Base-by-base conservation (phyloP, 2,113 vertebrate species). In the Perca fluviatilis region DNA sequence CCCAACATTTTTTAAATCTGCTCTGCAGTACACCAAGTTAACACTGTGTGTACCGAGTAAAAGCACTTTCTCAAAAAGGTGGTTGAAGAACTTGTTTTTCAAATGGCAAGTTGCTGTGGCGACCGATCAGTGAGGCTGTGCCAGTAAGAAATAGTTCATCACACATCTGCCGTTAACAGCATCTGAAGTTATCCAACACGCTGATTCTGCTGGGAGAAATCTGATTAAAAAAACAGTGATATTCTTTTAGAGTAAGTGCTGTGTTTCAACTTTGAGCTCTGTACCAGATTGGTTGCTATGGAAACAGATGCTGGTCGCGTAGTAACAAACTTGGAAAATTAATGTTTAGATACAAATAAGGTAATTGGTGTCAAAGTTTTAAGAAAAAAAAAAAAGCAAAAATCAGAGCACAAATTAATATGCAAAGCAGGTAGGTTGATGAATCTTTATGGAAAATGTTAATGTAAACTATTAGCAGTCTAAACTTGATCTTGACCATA, bases 261-360 rank as follows among this genome's bases (percentile, higher is more conserved):
- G 83, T 15, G 70, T 79, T 74, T 89, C 81, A 91, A 92, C 93
- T 93, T 89, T 89, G 70, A 90, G 90, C 80, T 80, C 77, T 68
- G 77, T 69, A 74, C 64, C 80, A 83, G 80, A 77, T 77, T 50
- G 88, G 92, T 93, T 86, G 89, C 88, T 16, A 79, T 84, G 92
- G 92, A 81, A 90, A 94, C 91, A 27, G 74, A 89, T 88, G 89
- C 89, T 91, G 88, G 79, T n/a, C n/a, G n/a, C n/a, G n/a, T n/a
- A n/a, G n/a, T n/a, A n/a, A n/a, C n/a, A n/a, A n/a, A n/a, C n/a
- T n/a, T n/a, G n/a, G n/a, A n/a, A n/a, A n/a, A n/a, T n/a, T n/a
- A n/a, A n/a, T n/a, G n/a, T n/a, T n/a, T n/a, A n/a, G n/a, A n/a
- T n/a, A n/a, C n/a, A n/a, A 62, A 7, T 5, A 27, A 60, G 40